These are phyloP conservation scores for Camponotus vicinus DNA, from an alignment of 1,140 invertebrate genomes.

Conservation along the genomic window DNA sequence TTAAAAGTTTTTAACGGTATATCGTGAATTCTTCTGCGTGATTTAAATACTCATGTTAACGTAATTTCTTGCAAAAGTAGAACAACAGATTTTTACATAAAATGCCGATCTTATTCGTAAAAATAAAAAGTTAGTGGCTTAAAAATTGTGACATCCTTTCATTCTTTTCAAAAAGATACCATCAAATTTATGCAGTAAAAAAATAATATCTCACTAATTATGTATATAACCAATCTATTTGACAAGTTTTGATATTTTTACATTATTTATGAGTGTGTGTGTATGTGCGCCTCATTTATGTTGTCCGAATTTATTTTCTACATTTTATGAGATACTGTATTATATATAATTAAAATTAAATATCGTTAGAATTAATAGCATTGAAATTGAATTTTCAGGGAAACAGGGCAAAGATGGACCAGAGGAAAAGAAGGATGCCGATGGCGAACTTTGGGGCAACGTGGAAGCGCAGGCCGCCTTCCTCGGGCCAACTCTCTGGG, in stretches of 20 bases:
- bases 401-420: constrained; percentile 86
- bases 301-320: no score
- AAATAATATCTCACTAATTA: neutral
- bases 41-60: neutral
- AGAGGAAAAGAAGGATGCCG: constrained; percentile 94
- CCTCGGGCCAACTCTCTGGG: constrained; percentile 97
- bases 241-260: neutral
- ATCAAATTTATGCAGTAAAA: neutral
- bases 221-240: neutral
- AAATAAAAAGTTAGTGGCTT: neutral
- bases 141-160: neutral
- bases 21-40: neutral
- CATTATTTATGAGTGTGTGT: no score
- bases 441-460: constrained; percentile 93
- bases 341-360: neutral
- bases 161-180: neutral
- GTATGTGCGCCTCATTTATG: no score
- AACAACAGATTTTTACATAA: neutral
- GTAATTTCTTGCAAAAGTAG: neutral
- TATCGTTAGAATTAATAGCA: constrained; percentile 4
- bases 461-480: constrained; percentile 97
- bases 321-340: neutral
- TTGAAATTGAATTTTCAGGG: constrained; percentile 73
- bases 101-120: neutral
- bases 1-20: neutral